Evolutionary conservation across 64 coral and sea anemone species (phyloP), one percentile per base, ranked within the genome.

Genomic region (Astreopora myriophthalma): DNA sequence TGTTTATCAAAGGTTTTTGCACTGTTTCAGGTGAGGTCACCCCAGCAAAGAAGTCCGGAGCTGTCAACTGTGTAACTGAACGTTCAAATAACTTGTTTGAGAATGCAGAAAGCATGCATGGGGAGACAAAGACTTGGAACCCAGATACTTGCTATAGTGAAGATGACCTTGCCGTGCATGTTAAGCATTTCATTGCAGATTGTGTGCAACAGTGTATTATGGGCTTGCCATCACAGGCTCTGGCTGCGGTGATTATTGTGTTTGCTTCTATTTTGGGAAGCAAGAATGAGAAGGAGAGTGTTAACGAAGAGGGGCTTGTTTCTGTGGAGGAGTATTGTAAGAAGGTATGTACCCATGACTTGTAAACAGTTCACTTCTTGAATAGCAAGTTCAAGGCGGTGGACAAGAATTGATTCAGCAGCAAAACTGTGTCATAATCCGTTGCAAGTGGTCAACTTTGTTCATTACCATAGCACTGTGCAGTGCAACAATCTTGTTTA

Each of bases 141-240:
- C 61, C 97, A 36, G 97, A 99, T 32, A 90, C 89, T 31, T 89
- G 91, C 33, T 90, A 86, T 57, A 99, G 97, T 71, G 97, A 99
- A 72, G 97, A 99, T 68, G 94, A 99, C 3, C 77, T 99, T 23
- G 75, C 97, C 33, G 74, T 89, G 62, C 88, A 95, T 64, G 73
- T 99, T 69, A 95, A 89, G 34, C 87, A 93, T 68, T 99, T 95
- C n/a, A 99, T 93, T 69, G 97, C 97, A 16, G 94, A 99, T 33
- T 92, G 87, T 26, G 81, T 99, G 9, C 97, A 99, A 74, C 88
- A 95, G 31, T 92, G 97, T 33, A 93, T 99, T 39, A 76, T 99
- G 86, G 97, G 97, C 65, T 65, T 99, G 22, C 97, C 97, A 6
- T 99, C 97, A 8, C 92, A 95, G 19, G 97, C 94, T 12, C 73